Percentiles rank a stretch among this genome's conserved stretches.
Evolutionary conservation across 2,797 vertebrate species (phyloP).

Genomic region (Crax fasciolata): DNA sequence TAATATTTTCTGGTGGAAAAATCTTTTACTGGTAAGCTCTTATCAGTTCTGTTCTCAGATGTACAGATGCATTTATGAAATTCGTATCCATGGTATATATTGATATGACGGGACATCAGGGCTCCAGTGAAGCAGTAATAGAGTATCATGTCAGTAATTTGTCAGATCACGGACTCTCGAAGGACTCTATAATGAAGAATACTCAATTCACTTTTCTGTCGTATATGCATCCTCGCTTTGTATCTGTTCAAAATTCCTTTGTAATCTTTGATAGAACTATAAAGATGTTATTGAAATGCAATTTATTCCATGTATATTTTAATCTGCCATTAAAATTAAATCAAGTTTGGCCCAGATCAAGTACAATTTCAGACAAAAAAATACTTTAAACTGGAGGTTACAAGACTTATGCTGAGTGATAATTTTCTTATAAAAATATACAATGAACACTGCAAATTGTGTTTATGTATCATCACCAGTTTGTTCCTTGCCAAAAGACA

Average conservation of each 20-base stretch:
- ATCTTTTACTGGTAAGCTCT: background rate
- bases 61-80: background rate
- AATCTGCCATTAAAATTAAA: background rate
- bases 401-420: background rate
- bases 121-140: slow-evolving; percentile 22
- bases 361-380: background rate
- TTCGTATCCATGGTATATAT: background rate
- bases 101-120: slow-evolving; percentile 18
- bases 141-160: slow-evolving; percentile 31
- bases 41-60: background rate
- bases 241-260: background rate
- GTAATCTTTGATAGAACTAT: background rate
- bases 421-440: background rate
- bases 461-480: background rate
- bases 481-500: background rate
- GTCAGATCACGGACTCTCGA: slow-evolving; percentile 51
- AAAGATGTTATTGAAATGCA: background rate
- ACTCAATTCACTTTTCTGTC: background rate
- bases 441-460: background rate
- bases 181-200: background rate
- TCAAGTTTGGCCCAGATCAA: background rate
- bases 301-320: background rate
- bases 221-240: background rate
- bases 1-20: background rate
- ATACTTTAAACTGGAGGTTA: background rate